phyloP scores from a whole-genome alignment of 2,797 vertebrate genomes.

The Epinephelus malabaricus region DNA sequence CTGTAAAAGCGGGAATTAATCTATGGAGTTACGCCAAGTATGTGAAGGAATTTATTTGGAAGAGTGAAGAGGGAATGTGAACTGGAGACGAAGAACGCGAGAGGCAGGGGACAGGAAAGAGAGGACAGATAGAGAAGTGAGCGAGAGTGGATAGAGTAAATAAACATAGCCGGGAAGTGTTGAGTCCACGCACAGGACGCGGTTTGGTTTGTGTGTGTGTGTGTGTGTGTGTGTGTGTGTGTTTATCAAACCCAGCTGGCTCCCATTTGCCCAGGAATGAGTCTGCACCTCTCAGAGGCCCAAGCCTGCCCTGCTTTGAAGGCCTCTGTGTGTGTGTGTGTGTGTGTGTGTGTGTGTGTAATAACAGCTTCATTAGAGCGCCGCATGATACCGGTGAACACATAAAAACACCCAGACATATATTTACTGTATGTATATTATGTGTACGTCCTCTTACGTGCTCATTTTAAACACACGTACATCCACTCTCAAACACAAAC shows the following conservation, averaged over 20 bases:
- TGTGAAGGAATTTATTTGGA: conserved; percentile 59
- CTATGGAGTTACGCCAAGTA: conserved; percentile 45
- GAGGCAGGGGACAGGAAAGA: conserved; percentile 69
- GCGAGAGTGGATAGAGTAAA: conserved; percentile 76
- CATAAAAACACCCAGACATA: conserved; percentile 68
- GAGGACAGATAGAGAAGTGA: conserved; percentile 80
- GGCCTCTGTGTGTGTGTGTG: conserved; percentile 68
- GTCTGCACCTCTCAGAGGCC: conserved; percentile 84
- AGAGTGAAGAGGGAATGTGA: conserved; percentile 44
- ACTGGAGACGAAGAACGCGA: conserved; percentile 37
- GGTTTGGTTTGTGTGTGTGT: conserved; percentile 68
- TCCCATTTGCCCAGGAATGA: conserved; percentile 86
- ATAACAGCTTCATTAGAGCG: conserved; percentile 75
- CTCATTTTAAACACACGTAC: conserved; percentile 37
- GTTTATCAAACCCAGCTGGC: conserved; percentile 86
- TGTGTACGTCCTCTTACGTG: conserved; percentile 41
- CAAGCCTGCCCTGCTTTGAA: conserved; percentile 78
- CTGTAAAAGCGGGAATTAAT: conserved; percentile 32
- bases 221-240: conserved; percentile 61
- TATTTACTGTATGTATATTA: conserved; percentile 61
- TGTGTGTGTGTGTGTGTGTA: conserved; percentile 38
- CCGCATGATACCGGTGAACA: conserved; percentile 61
- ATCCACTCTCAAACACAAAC: conserved; percentile 34
- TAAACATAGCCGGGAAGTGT: conserved; percentile 83
- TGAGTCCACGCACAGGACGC: conserved; percentile 82